Evolutionary conservation across 2,113 vertebrate genomes (phyloP), one percentile per base, ranked within the genome.

Genomic region (Gasterosteus nipponicus): DNA sequence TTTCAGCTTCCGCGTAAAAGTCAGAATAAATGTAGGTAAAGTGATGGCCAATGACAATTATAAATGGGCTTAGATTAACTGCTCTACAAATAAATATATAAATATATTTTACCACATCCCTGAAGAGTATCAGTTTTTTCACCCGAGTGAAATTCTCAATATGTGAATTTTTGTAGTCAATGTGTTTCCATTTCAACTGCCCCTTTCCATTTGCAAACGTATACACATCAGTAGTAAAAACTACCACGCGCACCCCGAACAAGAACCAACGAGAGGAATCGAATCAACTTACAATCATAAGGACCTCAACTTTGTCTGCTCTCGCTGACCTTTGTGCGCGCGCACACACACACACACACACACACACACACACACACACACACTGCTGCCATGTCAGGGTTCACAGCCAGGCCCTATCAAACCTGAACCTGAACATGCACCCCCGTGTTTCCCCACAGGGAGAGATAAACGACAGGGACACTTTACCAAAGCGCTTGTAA

Each of bases 351-450:
- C 79, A 39, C 29, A 54, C 42, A 39, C 56, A 53, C 72, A 56
- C 69, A 56, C 70, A 78, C 54, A 53, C 81, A 60, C 67, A 65
- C 44, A 64, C 65, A 41, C 31, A 29, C 53, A 18, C 54, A 69
- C 61, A 74, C 75, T 60, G 73, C 38, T 60, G 81, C 81, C 85
- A 65, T 77, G 72, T 74, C 84, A 71, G 83, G 85, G 92, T 93
- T 87, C 85, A 89, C 71, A n/a, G 41, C 42, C 75, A 70, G 68
- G 66, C 80, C 78, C 83, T 54, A n/a, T 81, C 69, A 56, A 75
- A 85, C 80, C 67, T 83, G 76, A 87, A 73, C 33, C 33, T 5
- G 33, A 33, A 59, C 46, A 73, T 16, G 18, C 16, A 64, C 15
- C 22, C 41, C 41, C 26, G 10, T 64, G 66, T 39, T 74, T 59